phyloP scores from a whole-genome alignment of 1,140 invertebrate species.

The Drusus annulatus region DNA sequence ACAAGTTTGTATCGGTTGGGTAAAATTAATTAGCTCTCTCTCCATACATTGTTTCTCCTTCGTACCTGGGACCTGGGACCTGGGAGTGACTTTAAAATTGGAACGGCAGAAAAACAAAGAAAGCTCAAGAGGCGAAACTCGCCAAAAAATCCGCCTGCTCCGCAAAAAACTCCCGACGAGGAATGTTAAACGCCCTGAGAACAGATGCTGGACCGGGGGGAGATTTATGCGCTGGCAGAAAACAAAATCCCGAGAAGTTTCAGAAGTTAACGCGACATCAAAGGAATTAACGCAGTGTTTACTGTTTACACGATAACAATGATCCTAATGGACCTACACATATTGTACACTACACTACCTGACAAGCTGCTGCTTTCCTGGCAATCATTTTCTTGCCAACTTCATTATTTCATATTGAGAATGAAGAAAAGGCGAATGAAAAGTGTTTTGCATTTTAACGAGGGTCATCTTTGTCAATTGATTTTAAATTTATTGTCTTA shows the following conservation, averaged over 20 bases:
- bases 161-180: neutral
- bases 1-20: no score
- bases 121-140: no score
- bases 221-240: constrained; percentile 25
- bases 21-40: no score
- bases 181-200: constrained; percentile 38
- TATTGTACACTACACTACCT: neutral
- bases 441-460: no score
- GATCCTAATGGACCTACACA: constrained; percentile 21
- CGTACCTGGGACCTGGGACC: no score
- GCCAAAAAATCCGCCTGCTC: neutral
- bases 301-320: constrained; percentile 34
- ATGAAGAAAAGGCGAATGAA: no score
- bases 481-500: no score
- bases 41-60: no score
- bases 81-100: no score
- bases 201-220: constrained; percentile 1
- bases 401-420: no score
- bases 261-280: constrained; percentile 6
- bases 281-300: constrained; percentile 27
- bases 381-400: no score
- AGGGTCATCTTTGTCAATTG: no score
- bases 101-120: neutral
- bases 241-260: neutral
- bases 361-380: neutral